Evolutionary conservation across 2,888 invertebrate species (phyloP).

Genomic region (Agonopterix arenella): DNA sequence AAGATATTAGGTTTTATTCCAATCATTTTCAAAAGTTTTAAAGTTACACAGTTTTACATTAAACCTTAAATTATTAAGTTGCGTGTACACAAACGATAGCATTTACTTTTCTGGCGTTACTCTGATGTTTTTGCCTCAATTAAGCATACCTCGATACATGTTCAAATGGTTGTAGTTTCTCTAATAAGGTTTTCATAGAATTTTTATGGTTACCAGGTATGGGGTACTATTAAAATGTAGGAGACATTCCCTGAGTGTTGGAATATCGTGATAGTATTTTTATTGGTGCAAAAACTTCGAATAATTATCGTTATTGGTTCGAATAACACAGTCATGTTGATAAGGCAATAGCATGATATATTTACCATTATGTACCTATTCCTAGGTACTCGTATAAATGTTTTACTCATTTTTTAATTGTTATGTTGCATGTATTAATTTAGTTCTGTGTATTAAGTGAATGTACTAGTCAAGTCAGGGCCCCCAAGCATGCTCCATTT

Average conservation of each 20-base stretch:
- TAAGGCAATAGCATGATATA: no score
- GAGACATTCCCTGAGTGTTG: neutral
- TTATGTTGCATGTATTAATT: no score
- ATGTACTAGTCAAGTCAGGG: no score
- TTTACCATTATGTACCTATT: no score
- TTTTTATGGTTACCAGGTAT: conserved; percentile 5
- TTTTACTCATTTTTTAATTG: no score
- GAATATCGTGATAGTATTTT: neutral
- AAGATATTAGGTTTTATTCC: no score
- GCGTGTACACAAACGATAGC: neutral
- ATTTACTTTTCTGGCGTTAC: conserved; percentile 3
- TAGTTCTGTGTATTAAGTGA: no score
- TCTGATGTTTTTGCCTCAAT: conserved; percentile 8
- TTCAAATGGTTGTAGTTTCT: conserved; percentile 5
- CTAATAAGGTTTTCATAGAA: conserved; percentile 3
- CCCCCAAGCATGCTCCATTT: no score
- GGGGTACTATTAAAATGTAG: conserved; percentile 2
- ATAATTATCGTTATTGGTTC: no score
- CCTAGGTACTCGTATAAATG: no score
- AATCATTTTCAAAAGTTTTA: no score
- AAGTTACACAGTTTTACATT: neutral
- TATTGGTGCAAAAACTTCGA: neutral
- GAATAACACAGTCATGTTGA: no score
- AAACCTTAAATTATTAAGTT: neutral
- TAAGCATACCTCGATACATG: conserved; percentile 5